These are phyloP conservation scores for Nemoura dubitans DNA, from an alignment of 2,888 invertebrate species.

Conservation along the genomic window DNA sequence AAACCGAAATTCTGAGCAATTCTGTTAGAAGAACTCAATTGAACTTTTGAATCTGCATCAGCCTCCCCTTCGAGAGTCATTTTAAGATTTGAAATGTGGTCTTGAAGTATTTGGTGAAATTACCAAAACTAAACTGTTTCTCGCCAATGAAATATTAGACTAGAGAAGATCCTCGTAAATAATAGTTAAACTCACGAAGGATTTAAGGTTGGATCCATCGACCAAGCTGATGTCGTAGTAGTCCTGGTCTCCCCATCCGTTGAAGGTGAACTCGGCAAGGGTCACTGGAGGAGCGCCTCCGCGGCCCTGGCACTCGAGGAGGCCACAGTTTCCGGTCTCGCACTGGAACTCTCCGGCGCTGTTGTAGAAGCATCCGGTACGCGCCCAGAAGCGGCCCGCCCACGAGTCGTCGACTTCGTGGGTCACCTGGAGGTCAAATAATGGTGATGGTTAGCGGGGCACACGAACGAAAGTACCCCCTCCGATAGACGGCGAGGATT, in stretches of 20 bases:
- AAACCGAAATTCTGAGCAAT: too few species aligned
- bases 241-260: slow-evolving; percentile 58
- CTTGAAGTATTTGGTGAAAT: too few species aligned
- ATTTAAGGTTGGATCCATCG: slow-evolving; percentile 62
- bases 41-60: too few species aligned
- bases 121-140: too few species aligned
- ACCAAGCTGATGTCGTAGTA: slow-evolving; percentile 64
- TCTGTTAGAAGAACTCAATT: too few species aligned
- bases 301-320: slow-evolving; percentile 59
- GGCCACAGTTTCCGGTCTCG: slow-evolving; percentile 59
- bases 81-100: too few species aligned
- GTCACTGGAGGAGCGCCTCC: slow-evolving; percentile 61
- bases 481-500: too few species aligned
- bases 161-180: too few species aligned
- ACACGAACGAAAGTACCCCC: too few species aligned
- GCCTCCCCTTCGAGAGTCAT: too few species aligned
- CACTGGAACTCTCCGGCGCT: slow-evolving; percentile 55
- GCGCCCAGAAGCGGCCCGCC: slow-evolving; percentile 61
- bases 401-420: slow-evolving; percentile 56
- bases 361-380: slow-evolving; percentile 58
- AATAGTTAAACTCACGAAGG: slow-evolving; percentile 55
- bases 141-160: too few species aligned
- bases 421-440: slow-evolving; percentile 13
- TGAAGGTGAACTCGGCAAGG: slow-evolving; percentile 61
- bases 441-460: too few species aligned